Conservation (phyloP, 2,888 invertebrate species). For the Antheraea assamensis region DNA sequence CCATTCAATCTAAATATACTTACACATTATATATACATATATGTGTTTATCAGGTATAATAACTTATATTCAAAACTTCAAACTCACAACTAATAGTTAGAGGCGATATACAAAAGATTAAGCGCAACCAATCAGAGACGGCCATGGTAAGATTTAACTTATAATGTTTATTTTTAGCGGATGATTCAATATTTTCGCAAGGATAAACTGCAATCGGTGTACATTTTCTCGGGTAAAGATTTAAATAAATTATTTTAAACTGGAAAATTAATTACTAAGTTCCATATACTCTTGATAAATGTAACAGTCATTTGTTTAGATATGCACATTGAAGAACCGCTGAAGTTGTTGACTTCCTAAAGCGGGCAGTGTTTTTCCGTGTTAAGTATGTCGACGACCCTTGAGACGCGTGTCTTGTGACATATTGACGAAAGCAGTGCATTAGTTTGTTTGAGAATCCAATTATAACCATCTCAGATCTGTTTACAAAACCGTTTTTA, state of each 20-base stretch:
- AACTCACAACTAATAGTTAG: background rate
- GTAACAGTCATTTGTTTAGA: background rate
- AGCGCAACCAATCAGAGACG: background rate
- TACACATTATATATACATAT: too few relatives aligned
- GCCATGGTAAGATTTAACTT: background rate
- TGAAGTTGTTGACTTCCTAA: background rate
- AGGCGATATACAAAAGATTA: background rate
- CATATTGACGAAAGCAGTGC: background rate
- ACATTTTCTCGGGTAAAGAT: background rate
- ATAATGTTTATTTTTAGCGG: background rate
- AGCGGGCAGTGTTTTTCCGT: background rate
- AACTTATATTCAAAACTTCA: too few relatives aligned
- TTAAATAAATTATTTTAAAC: background rate
- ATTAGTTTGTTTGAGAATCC: background rate
- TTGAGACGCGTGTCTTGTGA: background rate
- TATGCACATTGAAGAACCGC: background rate
- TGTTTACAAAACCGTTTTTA: background rate
- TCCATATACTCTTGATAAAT: too few relatives aligned
- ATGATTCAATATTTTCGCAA: background rate
- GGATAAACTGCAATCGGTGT: background rate
- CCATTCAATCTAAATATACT: too few relatives aligned
- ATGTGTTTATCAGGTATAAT: too few relatives aligned
- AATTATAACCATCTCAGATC: conserved; percentile 1
- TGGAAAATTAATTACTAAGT: too few relatives aligned
- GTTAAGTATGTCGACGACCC: background rate